phyloP scores from a whole-genome alignment of 2,797 vertebrate species.

The Heliangelus exortis region DNA sequence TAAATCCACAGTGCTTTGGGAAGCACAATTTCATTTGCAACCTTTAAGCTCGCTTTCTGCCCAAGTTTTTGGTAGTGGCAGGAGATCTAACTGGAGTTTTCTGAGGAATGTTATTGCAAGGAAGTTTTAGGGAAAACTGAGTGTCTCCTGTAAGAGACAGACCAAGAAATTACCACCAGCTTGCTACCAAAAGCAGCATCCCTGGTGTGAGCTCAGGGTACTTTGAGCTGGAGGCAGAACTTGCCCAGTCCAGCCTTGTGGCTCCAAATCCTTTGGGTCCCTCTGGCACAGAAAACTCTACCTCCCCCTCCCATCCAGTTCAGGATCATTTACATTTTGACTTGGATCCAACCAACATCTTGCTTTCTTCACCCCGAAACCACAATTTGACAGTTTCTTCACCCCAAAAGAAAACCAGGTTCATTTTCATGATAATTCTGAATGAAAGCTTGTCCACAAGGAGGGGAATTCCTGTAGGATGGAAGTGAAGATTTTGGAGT shows the following conservation, averaged over 20 bases:
- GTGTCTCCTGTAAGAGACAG: fast-evolving
- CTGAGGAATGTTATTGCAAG: neutral
- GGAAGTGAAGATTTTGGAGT: neutral
- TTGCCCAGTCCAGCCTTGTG: fast-evolving
- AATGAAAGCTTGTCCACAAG: neutral
- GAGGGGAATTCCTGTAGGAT: neutral
- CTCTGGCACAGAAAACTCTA: neutral
- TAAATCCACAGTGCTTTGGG: neutral
- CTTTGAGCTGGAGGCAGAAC: neutral
- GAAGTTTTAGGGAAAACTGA: neutral
- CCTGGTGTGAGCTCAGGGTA: neutral
- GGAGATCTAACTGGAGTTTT: neutral
- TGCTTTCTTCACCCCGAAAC: neutral
- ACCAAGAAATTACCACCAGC: neutral
- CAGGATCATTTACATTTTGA: neutral
- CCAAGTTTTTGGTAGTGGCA: neutral
- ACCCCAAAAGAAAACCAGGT: neutral
- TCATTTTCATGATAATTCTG: neutral
- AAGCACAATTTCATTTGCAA: neutral
- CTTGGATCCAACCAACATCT: neutral
- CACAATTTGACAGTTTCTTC: neutral
- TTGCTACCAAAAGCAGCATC: neutral
- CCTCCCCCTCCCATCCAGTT: fast-evolving
- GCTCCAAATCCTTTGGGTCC: neutral
- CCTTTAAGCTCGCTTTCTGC: fast-evolving